A percentile compares a stretch with the other conserved stretches of the same genome.
These are phyloP conservation scores for Pedetes capensis DNA, from an alignment of 2,113 vertebrate species.

Conservation along the genomic window DNA sequence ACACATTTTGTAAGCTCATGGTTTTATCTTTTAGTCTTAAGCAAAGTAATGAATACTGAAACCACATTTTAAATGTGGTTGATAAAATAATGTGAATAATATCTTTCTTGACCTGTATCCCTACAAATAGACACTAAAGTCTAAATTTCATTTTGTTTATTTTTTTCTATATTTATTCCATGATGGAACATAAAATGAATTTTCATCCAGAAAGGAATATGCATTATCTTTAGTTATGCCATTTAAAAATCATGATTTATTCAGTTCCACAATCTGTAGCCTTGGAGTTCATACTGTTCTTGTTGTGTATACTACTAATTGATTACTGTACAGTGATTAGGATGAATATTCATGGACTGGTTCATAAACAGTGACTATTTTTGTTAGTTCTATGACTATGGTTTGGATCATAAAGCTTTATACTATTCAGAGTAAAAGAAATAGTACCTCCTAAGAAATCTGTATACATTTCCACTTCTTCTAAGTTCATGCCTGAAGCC, in stretches of 20 bases:
- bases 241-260: constrained; percentile 67
- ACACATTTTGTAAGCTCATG: background rate
- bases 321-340: constrained; percentile 59
- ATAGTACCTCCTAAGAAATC: background rate
- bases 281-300: constrained; percentile 59
- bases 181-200: background rate
- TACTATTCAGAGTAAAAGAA: background rate
- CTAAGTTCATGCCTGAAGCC: background rate
- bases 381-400: background rate
- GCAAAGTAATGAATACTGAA: background rate
- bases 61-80: no score
- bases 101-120: constrained; percentile 57
- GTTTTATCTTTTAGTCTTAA: constrained; percentile 37
- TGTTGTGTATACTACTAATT: constrained; percentile 56
- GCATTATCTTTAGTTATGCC: constrained; percentile 54
- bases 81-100: constrained; percentile 32
- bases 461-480: background rate
- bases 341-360: constrained; percentile 69
- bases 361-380: constrained; percentile 27
- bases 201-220: constrained; percentile 64
- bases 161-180: constrained; percentile 30
- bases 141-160: constrained; percentile 13
- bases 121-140: constrained; percentile 46
- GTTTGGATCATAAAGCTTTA: constrained; percentile 32
- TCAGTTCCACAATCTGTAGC: constrained; percentile 54